These are phyloP conservation scores for Aviceda subcristata DNA, from an alignment of 2,113 vertebrate species.

Conservation along the genomic window DNA sequence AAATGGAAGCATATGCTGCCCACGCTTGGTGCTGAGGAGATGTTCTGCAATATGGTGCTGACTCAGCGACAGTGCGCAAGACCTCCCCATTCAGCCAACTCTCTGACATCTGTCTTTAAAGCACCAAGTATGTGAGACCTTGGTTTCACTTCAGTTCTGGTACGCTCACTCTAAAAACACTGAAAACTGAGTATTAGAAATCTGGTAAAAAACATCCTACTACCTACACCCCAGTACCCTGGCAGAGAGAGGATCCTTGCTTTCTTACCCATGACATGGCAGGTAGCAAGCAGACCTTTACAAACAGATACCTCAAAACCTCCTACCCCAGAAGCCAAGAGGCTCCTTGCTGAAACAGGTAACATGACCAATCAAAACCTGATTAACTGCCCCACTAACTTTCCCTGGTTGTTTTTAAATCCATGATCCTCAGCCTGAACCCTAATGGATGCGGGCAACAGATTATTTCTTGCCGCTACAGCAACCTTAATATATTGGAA, in stretches of 20 bases:
- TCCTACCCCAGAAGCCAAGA: neutral
- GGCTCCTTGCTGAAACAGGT: neutral
- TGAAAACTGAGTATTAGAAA: neutral
- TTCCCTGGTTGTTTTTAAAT: neutral
- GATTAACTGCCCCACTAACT: neutral
- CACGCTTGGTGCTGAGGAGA: neutral
- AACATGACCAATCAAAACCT: neutral
- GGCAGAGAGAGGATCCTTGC: neutral
- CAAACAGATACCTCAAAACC: neutral
- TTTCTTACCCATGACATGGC: neutral
- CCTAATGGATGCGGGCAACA: neutral
- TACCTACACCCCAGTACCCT: neutral
- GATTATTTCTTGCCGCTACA: neutral
- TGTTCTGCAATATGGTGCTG: neutral
- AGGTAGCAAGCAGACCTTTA: neutral
- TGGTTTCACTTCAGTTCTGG: neutral
- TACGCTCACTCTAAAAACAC: neutral
- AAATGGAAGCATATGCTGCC: neutral
- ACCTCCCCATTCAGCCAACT: neutral
- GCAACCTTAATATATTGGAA: neutral
- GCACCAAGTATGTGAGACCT: neutral
- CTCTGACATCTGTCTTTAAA: neutral
- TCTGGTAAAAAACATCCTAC: neutral
- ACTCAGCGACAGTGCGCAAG: neutral
- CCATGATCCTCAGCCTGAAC: neutral